Evolutionary conservation across 92 coral and sea anemone genomes (phyloP), one percentile per base, ranked within the genome.

Genomic region (Heliopora coerulea): DNA sequence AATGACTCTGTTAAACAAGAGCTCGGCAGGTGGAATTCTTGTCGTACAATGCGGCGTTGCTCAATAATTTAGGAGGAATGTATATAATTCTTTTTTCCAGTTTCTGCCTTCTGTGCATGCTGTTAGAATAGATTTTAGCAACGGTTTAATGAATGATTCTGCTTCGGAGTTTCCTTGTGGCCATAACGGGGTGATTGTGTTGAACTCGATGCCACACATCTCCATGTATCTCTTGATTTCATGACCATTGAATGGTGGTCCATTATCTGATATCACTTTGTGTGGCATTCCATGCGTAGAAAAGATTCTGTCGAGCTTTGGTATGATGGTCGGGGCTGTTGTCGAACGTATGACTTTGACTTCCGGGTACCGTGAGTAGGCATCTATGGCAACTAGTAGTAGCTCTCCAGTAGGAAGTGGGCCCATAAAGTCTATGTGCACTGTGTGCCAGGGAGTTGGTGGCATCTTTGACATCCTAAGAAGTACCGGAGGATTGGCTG

Each of bases 401-500:
- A 73, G 58, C 26, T 79, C 85, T 74, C 85, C 81, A 49, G 26
- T 34, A 62, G 70, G 73, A 32, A 80, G 65, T 6, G 72, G 76
- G 14, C 75, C 75, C 18, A 44, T 31, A 48, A 80, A 80, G 42
- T 82, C 86, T 15, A 78, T 61, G 61, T 73, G 49, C 7, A 79
- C 65, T 61, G 80, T 78, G 19, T 79, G 66, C 81, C 88, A 84
- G 2, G 81, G 88, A 24, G 75, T 59, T 41, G 8, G 49, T 49
- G 86, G 91, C 56, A 80, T 54, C 29, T 42, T 57, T 34, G 86
- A 54, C 80, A 64, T 73, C 57, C 75, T 60, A 8, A 62, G 70
- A 18, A 73, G 91, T 20, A 72, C 68, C 0, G 56, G 59, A 35
- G 34, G 42, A n/a, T 50, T 17, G 5, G 58, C 58, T 14, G 65